Percentiles rank a stretch among this genome's conserved stretches.
Conservation (phyloP, 1,140 invertebrate genomes). For the Heliconius nattereri region DNA sequence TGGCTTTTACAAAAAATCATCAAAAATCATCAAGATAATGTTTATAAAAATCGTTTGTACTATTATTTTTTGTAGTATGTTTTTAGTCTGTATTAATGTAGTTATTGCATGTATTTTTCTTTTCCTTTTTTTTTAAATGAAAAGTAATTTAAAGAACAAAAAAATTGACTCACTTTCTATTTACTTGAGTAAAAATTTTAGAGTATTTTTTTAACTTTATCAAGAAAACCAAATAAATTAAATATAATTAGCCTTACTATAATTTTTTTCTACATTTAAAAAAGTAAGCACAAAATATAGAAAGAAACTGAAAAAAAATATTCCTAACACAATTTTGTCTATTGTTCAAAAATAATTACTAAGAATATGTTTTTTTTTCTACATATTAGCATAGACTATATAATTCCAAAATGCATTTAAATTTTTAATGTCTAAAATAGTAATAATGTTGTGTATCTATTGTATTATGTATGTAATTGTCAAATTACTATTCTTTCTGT, state of each 20-base stretch:
- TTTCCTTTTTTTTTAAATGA: no score
- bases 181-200: no score
- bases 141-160: no score
- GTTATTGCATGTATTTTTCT: no score
- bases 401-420: slow-evolving; percentile 3
- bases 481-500: background rate
- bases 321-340: background rate
- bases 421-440: background rate
- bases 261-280: background rate
- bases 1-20: no score
- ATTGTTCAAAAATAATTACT: background rate
- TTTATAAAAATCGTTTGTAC: no score
- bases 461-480: background rate
- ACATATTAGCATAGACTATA: background rate
- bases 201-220: background rate
- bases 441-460: background rate
- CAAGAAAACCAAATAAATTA: background rate
- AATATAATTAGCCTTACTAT: background rate
- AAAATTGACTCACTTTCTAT: no score
- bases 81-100: no score
- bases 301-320: background rate
- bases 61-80: no score
- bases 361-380: background rate
- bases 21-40: no score
- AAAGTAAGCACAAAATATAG: background rate